Evolutionary conservation across 2,888 invertebrate genomes (phyloP).

Genomic region (Reticulitermes lucifugus): DNA sequence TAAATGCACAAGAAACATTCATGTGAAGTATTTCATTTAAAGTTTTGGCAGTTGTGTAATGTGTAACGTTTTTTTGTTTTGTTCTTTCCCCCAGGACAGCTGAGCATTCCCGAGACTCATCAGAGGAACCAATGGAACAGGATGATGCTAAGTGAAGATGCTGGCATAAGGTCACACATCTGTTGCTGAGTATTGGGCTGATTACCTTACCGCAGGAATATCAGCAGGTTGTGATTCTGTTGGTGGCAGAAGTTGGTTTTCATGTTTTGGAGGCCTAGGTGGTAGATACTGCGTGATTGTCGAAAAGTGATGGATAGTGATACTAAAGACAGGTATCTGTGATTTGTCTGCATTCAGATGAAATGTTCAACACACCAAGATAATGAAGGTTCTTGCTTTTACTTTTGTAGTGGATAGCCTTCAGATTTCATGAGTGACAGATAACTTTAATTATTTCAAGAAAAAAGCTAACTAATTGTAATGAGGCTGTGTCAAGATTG

Average conservation of each 20-base stretch:
- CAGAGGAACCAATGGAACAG: constrained; percentile 87
- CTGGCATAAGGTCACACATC: not conserved
- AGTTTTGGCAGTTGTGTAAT: too few relatives aligned
- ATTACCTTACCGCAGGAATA: not conserved
- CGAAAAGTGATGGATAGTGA: not conserved
- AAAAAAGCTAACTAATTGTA: not conserved
- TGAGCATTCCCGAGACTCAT: constrained; percentile 76
- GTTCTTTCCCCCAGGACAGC: constrained; percentile 63
- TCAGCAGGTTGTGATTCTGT: not conserved
- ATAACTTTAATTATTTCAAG: not conserved
- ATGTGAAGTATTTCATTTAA: too few relatives aligned
- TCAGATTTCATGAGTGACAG: not conserved
- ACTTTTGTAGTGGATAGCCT: not conserved
- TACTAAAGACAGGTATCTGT: too few relatives aligned
- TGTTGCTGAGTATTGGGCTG: not conserved
- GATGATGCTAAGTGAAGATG: constrained; percentile 69
- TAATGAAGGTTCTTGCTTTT: not conserved
- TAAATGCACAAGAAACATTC: too few relatives aligned
- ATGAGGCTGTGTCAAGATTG: constrained; percentile 3
- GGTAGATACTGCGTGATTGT: not conserved
- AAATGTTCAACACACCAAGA: not conserved
- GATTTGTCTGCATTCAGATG: not conserved
- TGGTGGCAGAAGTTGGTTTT: not conserved
- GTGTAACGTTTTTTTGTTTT: constrained; percentile 49
- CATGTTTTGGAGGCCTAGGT: not conserved